Conservation (phyloP, 2,888 invertebrate genomes). For the Eutolmus rufibarbis region DNA sequence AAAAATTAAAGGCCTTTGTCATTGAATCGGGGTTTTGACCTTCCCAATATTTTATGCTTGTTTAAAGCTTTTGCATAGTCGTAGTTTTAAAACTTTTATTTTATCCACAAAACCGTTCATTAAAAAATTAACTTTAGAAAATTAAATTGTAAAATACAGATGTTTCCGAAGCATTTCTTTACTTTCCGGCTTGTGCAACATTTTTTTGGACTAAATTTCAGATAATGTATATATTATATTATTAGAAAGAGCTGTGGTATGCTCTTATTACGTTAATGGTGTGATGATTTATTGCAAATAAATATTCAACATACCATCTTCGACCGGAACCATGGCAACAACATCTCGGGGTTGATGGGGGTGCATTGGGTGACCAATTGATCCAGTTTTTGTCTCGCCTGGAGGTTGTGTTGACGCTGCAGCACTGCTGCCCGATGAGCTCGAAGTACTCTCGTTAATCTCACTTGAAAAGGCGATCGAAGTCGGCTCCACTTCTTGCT, state of each 20-base stretch:
- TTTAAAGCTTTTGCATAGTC: too few relatives aligned
- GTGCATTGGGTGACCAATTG: conserved; percentile 59
- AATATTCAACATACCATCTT: conserved; percentile 2
- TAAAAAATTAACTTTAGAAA: too few relatives aligned
- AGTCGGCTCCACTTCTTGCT: background rate
- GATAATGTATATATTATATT: too few relatives aligned
- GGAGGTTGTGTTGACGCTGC: conserved; percentile 11
- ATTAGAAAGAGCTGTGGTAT: background rate
- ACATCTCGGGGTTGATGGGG: conserved; percentile 54
- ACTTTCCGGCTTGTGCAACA: too few relatives aligned
- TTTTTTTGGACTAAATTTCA: too few relatives aligned
- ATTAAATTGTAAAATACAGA: too few relatives aligned
- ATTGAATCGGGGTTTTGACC: too few relatives aligned
- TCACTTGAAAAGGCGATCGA: background rate
- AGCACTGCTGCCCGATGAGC: background rate
- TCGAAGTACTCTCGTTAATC: conserved; percentile 28
- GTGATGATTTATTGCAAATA: background rate
- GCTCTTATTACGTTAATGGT: background rate
- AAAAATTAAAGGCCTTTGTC: too few relatives aligned
- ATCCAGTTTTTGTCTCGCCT: conserved; percentile 49
- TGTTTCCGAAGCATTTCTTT: too few relatives aligned
- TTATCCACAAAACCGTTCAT: too few relatives aligned
- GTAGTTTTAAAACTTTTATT: too few relatives aligned
- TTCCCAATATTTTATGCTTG: too few relatives aligned
- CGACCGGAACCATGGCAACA: background rate